Conservation (phyloP, 2,888 invertebrate genomes). For the Melieria crassipennis region DNA sequence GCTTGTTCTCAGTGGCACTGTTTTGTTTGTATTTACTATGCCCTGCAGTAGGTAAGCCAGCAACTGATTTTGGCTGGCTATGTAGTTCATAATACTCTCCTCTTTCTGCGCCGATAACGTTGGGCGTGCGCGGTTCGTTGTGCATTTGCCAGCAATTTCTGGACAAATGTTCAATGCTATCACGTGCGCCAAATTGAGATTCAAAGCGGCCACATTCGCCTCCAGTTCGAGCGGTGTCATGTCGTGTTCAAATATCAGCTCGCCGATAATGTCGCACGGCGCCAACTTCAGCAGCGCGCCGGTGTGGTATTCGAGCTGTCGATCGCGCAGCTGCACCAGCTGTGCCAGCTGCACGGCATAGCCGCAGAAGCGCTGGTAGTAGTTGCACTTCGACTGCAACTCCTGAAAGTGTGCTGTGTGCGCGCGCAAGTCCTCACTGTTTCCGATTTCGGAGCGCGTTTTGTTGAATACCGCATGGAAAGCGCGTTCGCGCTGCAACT, state of each 20-base stretch:
- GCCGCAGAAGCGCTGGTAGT: constrained; percentile 58
- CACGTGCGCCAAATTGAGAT: constrained; percentile 79
- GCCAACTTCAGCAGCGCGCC: constrained; percentile 57
- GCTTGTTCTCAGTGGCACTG: constrained; percentile 12
- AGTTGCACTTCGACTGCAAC: constrained; percentile 59
- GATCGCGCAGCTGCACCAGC: constrained; percentile 62
- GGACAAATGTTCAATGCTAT: constrained; percentile 79
- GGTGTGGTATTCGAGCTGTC: constrained; percentile 53
- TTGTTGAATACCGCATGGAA: constrained; percentile 53
- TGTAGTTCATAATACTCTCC: constrained; percentile 59
- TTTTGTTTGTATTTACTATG: constrained; percentile 35
- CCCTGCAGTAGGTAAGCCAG: constrained; percentile 56
- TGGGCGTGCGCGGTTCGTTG: background rate
- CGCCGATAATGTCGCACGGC: constrained; percentile 73
- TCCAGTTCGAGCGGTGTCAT: constrained; percentile 76
- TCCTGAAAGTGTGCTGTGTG: constrained; percentile 57
- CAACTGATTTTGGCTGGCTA: constrained; percentile 57
- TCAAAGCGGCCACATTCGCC: constrained; percentile 73
- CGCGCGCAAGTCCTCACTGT: constrained; percentile 55
- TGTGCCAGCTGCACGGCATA: constrained; percentile 59
- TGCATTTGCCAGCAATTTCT: constrained; percentile 51
- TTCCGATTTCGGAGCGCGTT: constrained; percentile 46
- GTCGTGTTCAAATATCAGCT: constrained; percentile 75
- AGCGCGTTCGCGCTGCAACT: constrained; percentile 55
- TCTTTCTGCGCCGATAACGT: constrained; percentile 51